Conservation (phyloP, 2,888 invertebrate genomes). For the Aelia acuminata region DNA sequence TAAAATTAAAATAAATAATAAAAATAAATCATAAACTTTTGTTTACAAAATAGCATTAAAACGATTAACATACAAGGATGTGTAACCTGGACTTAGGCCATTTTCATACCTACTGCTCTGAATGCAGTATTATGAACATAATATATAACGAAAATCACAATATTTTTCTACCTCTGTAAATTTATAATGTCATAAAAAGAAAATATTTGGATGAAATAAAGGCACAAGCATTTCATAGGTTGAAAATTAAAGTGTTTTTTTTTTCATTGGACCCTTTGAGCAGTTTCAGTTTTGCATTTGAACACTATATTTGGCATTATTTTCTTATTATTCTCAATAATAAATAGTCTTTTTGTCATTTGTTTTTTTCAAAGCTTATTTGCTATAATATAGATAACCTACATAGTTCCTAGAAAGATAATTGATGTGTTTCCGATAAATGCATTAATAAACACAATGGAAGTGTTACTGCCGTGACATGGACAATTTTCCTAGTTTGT, state of each 20-base stretch:
- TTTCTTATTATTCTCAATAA: background rate
- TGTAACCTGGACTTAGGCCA: background rate
- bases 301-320: background rate
- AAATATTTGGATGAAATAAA: background rate
- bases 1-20: too few relatives aligned
- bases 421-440: background rate
- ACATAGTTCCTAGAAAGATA: background rate
- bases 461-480: background rate
- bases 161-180: background rate
- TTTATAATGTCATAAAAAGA: background rate
- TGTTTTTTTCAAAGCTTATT: background rate
- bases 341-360: background rate
- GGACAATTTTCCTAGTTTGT: background rate
- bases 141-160: background rate
- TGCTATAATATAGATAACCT: background rate
- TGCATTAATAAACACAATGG: background rate
- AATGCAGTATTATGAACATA: background rate
- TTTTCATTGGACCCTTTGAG: conserved; percentile 14
- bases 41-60: background rate
- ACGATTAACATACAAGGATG: background rate
- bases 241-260: background rate
- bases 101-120: background rate
- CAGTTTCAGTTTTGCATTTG: background rate
- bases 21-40: too few relatives aligned
- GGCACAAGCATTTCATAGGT: background rate